phyloP scores from a whole-genome alignment of 2,888 invertebrate species.

The Leucophora obtusa region DNA sequence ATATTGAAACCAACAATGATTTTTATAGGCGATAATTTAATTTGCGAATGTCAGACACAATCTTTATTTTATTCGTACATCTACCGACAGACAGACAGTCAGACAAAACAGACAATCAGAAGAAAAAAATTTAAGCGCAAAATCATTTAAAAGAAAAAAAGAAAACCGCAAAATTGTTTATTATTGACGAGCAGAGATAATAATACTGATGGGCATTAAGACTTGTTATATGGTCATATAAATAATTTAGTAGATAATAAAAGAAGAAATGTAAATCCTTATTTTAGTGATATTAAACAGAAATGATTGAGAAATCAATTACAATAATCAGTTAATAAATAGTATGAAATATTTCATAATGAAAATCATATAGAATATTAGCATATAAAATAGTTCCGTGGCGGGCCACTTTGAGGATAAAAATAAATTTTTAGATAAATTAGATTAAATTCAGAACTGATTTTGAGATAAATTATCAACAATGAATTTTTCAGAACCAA shows the following conservation, averaged over 20 bases:
- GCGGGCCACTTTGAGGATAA: no score
- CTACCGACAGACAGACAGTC: constrained; percentile 2
- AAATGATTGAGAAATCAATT: not conserved
- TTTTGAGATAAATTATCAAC: no score
- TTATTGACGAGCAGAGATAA: constrained; percentile 29
- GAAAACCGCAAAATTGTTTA: constrained; percentile 5
- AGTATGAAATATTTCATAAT: no score
- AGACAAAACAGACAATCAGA: not conserved
- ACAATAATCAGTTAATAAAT: not conserved
- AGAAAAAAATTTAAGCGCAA: constrained; percentile 8
- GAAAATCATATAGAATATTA: no score
- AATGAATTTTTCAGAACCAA: no score
- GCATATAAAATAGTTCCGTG: no score
- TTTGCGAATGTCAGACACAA: constrained; percentile 52
- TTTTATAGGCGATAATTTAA: constrained; percentile 60
- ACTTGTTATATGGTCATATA: constrained; percentile 7
- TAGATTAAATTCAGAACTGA: no score
- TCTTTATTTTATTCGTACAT: not conserved
- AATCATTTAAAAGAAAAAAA: not conserved
- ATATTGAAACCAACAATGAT: constrained; percentile 27
- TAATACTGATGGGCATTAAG: constrained; percentile 16
- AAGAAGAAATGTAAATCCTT: not conserved
- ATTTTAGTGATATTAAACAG: not conserved
- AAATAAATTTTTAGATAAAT: no score
- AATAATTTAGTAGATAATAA: not conserved